Percentiles rank a stretch among this genome's conserved stretches.
Conservation (phyloP, 2,888 invertebrate species). For the Nasonovia ribisnigri region DNA sequence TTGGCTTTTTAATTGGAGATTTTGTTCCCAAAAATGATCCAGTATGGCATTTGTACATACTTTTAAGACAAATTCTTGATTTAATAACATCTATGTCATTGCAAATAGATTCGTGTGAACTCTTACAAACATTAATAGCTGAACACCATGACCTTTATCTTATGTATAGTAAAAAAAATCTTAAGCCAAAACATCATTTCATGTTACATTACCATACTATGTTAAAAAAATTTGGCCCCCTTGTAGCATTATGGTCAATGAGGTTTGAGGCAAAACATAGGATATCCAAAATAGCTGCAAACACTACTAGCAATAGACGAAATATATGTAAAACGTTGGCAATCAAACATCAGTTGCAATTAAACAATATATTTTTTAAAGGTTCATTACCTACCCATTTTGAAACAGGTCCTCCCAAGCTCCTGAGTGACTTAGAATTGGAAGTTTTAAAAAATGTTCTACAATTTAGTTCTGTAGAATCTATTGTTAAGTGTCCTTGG, state of each 20-base stretch:
- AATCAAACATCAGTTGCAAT: slow-evolving; percentile 42
- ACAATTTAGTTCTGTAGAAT: not conserved
- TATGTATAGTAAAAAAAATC: slow-evolving; percentile 58
- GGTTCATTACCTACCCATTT: not conserved
- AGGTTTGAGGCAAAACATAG: slow-evolving; percentile 62
- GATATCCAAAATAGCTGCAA: slow-evolving; percentile 29
- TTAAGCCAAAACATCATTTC: slow-evolving; percentile 67
- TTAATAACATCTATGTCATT: slow-evolving; percentile 65
- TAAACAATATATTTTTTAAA: slow-evolving; percentile 23
- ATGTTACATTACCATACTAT: slow-evolving; percentile 57
- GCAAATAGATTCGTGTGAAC: slow-evolving; percentile 57
- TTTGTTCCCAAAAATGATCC: slow-evolving; percentile 65
- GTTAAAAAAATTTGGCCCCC: slow-evolving; percentile 55
- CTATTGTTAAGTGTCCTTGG: slow-evolving; percentile 41
- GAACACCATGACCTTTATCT: slow-evolving; percentile 66
- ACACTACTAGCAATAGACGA: slow-evolving; percentile 21
- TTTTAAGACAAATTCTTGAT: slow-evolving; percentile 66
- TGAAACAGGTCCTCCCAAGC: not conserved
- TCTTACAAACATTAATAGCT: slow-evolving; percentile 61
- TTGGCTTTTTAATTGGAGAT: slow-evolving; percentile 67
- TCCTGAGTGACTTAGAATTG: slow-evolving; percentile 6
- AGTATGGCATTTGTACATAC: slow-evolving; percentile 66
- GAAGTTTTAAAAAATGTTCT: not conserved
- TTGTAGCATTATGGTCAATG: slow-evolving; percentile 60
- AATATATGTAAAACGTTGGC: slow-evolving; percentile 47